phyloP scores from a whole-genome alignment of 2,113 vertebrate genomes.

The Steatornis caripensis region DNA sequence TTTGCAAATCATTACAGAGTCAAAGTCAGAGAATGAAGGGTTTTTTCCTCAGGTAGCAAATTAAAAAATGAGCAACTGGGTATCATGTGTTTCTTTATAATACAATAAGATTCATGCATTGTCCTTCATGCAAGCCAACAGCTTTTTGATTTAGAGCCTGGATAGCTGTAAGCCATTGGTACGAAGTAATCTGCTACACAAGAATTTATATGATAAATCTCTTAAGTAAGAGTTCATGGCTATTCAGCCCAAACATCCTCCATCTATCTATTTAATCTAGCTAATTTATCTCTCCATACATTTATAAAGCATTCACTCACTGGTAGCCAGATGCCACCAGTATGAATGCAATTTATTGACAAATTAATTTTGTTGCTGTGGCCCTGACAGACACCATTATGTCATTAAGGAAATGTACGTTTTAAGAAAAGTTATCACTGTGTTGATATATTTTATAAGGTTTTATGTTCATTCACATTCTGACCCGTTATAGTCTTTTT shows the following conservation, averaged over 20 bases:
- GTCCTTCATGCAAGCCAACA: not conserved
- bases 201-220: slow-evolving; percentile 49
- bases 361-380: not conserved
- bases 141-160: slow-evolving; percentile 14
- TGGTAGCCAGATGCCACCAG: not conserved
- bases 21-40: not conserved
- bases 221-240: slow-evolving; percentile 41
- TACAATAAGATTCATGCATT: not conserved
- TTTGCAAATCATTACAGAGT: not conserved
- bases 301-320: not conserved
- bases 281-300: slow-evolving; percentile 10
- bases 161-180: slow-evolving; percentile 22
- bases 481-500: not conserved
- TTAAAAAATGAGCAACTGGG: not conserved
- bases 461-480: not conserved
- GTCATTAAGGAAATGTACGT: slow-evolving; percentile 5
- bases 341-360: not conserved
- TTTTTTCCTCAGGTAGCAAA: not conserved
- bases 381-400: not conserved
- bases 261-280: slow-evolving; percentile 35
- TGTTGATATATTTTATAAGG: not conserved
- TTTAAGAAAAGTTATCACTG: not conserved
- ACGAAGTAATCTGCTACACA: slow-evolving; percentile 12
- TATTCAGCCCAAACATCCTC: not conserved
- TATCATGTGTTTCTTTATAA: not conserved